Conservation (phyloP, 2,113 vertebrate genomes). For the Mugil cephalus region DNA sequence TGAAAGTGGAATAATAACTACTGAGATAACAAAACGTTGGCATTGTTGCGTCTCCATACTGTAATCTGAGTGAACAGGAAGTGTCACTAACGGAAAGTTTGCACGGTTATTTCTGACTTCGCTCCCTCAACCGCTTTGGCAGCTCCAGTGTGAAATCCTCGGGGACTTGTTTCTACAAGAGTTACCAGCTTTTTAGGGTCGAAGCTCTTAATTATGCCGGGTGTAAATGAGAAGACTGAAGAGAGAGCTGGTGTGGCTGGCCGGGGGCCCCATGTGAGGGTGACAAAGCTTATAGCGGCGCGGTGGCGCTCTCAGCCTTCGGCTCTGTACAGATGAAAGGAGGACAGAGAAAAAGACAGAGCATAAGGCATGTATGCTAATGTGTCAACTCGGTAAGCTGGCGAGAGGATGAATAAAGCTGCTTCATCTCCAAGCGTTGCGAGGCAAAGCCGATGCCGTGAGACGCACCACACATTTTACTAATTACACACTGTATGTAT, state of each 20-base stretch:
- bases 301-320: constrained; percentile 62
- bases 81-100: constrained; percentile 43
- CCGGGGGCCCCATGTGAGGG: constrained; percentile 61
- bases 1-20: no score
- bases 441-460: constrained; percentile 28
- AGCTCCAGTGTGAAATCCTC: constrained; percentile 63
- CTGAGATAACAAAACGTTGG: no score
- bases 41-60: no score
- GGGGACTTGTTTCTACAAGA: constrained; percentile 64
- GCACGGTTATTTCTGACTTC: constrained; percentile 63
- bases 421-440: constrained; percentile 39
- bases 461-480: constrained; percentile 25
- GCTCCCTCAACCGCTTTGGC: constrained; percentile 54
- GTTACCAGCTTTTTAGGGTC: constrained; percentile 67
- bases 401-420: constrained; percentile 64
- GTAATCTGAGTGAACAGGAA: constrained; percentile 34
- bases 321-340: constrained; percentile 69
- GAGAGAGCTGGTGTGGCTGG: constrained; percentile 60
- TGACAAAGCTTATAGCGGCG: constrained; percentile 64
- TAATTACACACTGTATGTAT: constrained; percentile 43
- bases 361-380: constrained; percentile 74
- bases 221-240: constrained; percentile 72
- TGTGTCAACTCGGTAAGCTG: constrained; percentile 69
- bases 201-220: constrained; percentile 73
- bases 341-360: constrained; percentile 55